These are phyloP conservation scores for Sebastolobus altivelis DNA, from an alignment of 2,797 vertebrate genomes.

Conservation along the genomic window DNA sequence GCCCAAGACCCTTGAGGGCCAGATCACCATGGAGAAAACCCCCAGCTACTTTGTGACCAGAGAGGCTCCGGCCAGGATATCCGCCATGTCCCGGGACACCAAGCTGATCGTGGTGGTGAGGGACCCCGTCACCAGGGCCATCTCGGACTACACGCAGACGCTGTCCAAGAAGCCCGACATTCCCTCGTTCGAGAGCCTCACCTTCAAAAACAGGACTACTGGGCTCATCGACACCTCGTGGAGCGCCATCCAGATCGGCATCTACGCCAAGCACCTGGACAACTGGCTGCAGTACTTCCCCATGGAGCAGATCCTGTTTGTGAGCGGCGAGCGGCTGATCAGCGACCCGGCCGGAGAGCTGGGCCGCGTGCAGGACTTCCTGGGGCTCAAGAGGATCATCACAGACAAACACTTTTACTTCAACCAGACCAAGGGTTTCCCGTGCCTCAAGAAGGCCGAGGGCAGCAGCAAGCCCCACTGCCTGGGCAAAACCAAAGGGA, in stretches of 20 bases:
- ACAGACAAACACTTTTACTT: conserved; percentile 92
- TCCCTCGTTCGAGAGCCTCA: conserved; percentile 87
- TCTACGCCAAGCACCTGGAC: conserved; percentile 91
- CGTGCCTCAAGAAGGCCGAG: conserved; percentile 89
- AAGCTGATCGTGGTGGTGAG: conserved; percentile 95
- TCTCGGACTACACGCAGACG: conserved; percentile 94
- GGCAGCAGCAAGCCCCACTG: conserved; percentile 91
- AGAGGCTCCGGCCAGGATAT: conserved; percentile 90
- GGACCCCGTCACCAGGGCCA: conserved; percentile 93
- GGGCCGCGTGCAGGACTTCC: conserved; percentile 89
- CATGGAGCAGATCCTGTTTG: conserved; percentile 88
- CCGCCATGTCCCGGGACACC: conserved; percentile 89
- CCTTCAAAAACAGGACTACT: conserved; percentile 90
- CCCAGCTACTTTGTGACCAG: conserved; percentile 95
- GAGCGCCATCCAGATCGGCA: conserved; percentile 90
- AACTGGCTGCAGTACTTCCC: conserved; percentile 91
- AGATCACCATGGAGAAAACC: conserved; percentile 98
- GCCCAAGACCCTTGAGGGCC: conserved; percentile 92
- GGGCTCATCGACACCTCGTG: conserved; percentile 89
- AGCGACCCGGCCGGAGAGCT: conserved; percentile 89
- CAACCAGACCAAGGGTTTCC: conserved; percentile 91
- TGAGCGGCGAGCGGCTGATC: conserved; percentile 88
- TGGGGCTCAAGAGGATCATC: conserved; percentile 90
- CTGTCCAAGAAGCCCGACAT: conserved; percentile 89
- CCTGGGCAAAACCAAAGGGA: conserved; percentile 90